Conservation (phyloP, 2,797 vertebrate species). For the Gadopsis marmoratus region DNA sequence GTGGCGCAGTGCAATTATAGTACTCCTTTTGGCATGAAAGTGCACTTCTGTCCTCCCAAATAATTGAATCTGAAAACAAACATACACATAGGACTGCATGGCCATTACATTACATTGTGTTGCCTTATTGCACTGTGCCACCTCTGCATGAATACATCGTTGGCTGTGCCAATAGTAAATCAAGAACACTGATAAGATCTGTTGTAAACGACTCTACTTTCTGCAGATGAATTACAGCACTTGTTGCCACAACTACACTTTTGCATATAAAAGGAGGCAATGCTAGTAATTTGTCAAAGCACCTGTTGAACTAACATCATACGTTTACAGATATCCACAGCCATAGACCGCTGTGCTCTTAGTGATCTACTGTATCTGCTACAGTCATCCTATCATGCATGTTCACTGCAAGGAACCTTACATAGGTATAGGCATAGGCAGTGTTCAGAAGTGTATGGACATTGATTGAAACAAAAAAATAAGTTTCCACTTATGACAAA, state of each 20-base stretch:
- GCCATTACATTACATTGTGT: not conserved
- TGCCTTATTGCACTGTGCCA: not conserved
- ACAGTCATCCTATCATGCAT: not conserved
- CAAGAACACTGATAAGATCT: not conserved
- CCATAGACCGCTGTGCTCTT: not conserved
- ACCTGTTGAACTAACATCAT: too few relatives aligned
- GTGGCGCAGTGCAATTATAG: not conserved
- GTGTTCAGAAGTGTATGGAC: not conserved
- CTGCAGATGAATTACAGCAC: not conserved
- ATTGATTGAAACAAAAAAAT: too few relatives aligned
- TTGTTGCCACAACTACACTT: not conserved
- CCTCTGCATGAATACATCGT: conserved; percentile 2
- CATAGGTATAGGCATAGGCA: not conserved
- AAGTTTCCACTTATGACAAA: too few relatives aligned
- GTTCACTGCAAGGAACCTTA: not conserved
- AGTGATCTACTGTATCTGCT: not conserved
- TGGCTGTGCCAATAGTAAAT: not conserved
- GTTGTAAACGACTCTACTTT: not conserved
- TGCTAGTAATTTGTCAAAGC: too few relatives aligned
- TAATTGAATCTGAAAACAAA: not conserved
- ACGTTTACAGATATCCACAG: not conserved
- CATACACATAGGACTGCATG: not conserved
- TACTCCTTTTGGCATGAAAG: too few relatives aligned
- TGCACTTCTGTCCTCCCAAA: not conserved
- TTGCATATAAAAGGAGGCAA: not conserved